These are phyloP conservation scores for Amblyornis subalaris DNA, from an alignment of 2,113 vertebrate species.

Conservation along the genomic window DNA sequence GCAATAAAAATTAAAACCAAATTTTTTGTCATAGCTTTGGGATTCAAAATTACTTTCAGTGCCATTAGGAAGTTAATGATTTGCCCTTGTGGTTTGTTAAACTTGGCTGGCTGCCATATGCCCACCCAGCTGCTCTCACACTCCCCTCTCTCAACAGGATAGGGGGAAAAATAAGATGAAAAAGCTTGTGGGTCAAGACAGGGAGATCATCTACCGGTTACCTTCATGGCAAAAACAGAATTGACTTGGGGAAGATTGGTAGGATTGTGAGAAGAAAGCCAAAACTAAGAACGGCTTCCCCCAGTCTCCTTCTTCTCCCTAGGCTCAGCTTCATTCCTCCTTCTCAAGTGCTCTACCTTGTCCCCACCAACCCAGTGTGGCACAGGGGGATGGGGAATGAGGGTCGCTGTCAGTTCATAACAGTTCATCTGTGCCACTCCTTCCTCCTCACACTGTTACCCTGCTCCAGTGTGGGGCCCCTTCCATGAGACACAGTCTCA, in stretches of 20 bases:
- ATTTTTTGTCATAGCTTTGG: background rate
- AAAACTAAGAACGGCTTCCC: background rate
- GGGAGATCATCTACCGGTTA: background rate
- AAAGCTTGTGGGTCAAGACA: background rate
- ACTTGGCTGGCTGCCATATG: background rate
- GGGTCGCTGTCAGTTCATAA: background rate
- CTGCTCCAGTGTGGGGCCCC: background rate
- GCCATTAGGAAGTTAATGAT: background rate
- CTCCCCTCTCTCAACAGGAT: background rate
- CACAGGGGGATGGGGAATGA: background rate
- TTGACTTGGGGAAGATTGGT: background rate
- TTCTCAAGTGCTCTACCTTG: background rate
- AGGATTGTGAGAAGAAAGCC: background rate
- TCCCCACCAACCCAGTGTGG: rapidly evolving
- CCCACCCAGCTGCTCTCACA: background rate
- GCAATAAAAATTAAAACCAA: background rate
- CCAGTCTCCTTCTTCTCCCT: background rate
- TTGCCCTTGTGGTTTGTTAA: background rate
- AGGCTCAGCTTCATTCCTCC: background rate
- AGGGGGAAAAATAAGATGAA: background rate
- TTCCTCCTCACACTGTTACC: background rate
- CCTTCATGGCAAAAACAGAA: background rate
- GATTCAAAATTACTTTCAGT: background rate
- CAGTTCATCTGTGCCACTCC: background rate
- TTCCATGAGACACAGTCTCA: background rate